Conservation (phyloP, 2,113 vertebrate species). For the Eidolon helvum region DNA sequence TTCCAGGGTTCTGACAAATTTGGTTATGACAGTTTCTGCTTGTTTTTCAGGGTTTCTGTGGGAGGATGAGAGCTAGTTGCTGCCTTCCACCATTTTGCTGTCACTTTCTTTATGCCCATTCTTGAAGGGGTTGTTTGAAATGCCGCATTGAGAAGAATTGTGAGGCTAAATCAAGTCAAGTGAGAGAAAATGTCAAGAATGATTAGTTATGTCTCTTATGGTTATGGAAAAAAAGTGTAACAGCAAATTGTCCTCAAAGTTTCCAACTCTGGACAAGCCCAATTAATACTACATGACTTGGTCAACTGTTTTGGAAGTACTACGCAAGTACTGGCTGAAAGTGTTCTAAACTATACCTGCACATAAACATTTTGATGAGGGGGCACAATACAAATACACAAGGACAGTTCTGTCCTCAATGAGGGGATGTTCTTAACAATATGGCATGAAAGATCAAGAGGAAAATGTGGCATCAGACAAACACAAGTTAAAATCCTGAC, state of each 20-base stretch:
- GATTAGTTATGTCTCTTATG: background rate
- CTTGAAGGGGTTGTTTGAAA: background rate
- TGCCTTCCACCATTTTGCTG: background rate
- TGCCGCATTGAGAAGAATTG: background rate
- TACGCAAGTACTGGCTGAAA: background rate
- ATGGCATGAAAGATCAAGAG: background rate
- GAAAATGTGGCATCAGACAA: background rate
- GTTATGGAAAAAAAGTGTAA: background rate
- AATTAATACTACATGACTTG: background rate
- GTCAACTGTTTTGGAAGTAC: background rate
- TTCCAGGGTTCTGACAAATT: constrained; percentile 13
- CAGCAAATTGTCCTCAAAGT: background rate
- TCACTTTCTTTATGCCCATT: background rate
- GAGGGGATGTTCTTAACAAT: background rate
- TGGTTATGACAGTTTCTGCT: background rate
- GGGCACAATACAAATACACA: background rate
- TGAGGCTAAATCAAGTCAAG: background rate
- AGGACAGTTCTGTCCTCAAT: background rate
- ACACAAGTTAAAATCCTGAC: background rate
- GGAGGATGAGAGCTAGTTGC: background rate
- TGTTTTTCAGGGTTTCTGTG: background rate
- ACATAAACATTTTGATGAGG: background rate
- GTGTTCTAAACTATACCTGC: background rate
- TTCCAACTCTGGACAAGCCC: background rate
- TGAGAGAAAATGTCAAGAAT: background rate